A percentile compares a stretch with the other conserved stretches of the same genome.
Evolutionary conservation across 2,113 vertebrate species (phyloP).

Genomic region (Amazona vittata): DNA sequence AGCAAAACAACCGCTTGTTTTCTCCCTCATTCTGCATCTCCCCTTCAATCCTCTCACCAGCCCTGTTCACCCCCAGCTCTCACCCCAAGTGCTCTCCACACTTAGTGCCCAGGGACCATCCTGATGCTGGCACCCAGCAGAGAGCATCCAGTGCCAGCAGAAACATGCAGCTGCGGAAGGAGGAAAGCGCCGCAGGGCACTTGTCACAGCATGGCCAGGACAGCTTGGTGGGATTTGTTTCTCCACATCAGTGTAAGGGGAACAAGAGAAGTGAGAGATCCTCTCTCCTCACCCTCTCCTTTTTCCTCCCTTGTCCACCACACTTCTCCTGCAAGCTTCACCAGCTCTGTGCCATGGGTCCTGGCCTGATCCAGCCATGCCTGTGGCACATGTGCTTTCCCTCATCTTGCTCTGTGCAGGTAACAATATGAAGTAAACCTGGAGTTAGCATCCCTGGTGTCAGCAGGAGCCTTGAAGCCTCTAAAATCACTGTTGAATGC

Average conservation of each 20-base stretch:
- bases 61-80: background rate
- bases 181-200: fast-evolving
- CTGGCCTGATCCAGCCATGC: background rate
- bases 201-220: background rate
- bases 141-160: background rate
- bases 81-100: background rate
- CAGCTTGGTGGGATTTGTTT: background rate
- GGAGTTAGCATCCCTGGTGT: background rate
- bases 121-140: background rate
- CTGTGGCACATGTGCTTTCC: background rate
- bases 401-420: background rate
- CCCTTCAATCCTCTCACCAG: background rate
- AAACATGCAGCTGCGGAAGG: background rate
- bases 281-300: background rate
- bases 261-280: background rate
- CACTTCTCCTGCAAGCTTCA: background rate
- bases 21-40: background rate
- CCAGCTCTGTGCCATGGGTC: background rate
- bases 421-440: background rate
- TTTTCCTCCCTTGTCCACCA: background rate
- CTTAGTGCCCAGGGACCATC: background rate
- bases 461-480: background rate
- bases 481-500: background rate
- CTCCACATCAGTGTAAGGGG: background rate
- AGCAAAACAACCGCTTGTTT: background rate